Evolutionary conservation across 2,888 invertebrate species (phyloP), one percentile per base, ranked within the genome.

Genomic region (Chymomyza fuscimana): DNA sequence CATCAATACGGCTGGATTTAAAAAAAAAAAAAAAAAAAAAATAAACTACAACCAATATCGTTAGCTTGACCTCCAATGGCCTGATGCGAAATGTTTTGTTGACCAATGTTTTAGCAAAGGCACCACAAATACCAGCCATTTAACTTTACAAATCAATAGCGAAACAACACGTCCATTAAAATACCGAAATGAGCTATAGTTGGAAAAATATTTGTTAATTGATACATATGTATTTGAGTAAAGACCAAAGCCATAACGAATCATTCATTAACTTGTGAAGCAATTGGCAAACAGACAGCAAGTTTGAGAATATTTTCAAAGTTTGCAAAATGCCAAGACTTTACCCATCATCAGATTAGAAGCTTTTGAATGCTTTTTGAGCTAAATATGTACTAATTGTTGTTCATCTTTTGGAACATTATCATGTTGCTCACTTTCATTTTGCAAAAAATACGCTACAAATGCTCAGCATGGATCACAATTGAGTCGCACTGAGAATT

Each of bases 161-260:
- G 9, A 65, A 9, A 56, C 9, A 32, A 32, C 25, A 67, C 61
- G 10, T 51, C 63, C 74, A 79, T 81, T 80, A 73, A 70, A 68
- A 73, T 64, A 32, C 16, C 65, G 75, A 75, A 81, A 83, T 73
- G 72, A 67, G 72, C 69, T 70, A 73, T 81, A 74, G 81, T 81
- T 84, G 76, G 79, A 79, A 71, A 63, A 69, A 71, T 81, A 72
- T 83, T 74, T 75, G 70, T 46, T 46, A 10, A 46, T 12, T 46
- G 68, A 7, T 36, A 51, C 73, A 78, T 60, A 78, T 61, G 25
- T 50, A 54, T 32, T 40, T 52, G 69, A 46, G 32, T 19, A 63
- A 22, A 56, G 52, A 22, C 54, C 65, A 25, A 15, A 46, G 22
- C 19, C 58, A 62, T 22, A 61, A 40, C 4, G 54, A 70, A 32